These are phyloP conservation scores for Monomorium pharaonis DNA, from an alignment of 1,140 invertebrate species.

Conservation along the genomic window DNA sequence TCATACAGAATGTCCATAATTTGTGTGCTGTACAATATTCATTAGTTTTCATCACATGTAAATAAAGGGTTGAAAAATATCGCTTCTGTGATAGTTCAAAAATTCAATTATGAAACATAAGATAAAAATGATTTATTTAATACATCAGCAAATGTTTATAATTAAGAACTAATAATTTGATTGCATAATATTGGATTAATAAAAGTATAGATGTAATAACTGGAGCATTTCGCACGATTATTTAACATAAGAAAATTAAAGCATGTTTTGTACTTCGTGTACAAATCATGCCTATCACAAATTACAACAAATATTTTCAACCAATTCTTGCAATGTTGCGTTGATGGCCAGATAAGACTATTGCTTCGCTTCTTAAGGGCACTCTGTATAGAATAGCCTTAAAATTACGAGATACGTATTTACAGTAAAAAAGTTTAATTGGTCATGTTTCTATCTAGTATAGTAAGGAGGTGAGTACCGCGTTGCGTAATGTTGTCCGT, in stretches of 20 bases:
- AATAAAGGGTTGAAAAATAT: slow-evolving; percentile 41
- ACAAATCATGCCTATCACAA: slow-evolving; percentile 7
- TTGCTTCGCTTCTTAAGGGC: slow-evolving; percentile 68
- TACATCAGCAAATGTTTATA: slow-evolving; percentile 32
- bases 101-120: slow-evolving; percentile 43
- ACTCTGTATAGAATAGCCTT: slow-evolving; percentile 82
- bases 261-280: not conserved
- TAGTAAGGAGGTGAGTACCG: slow-evolving; percentile 78
- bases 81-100: not conserved
- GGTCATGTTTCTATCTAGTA: slow-evolving; percentile 82
- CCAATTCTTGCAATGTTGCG: not conserved
- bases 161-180: slow-evolving; percentile 10
- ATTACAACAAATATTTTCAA: not conserved
- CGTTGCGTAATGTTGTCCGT: slow-evolving; percentile 81
- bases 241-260: not conserved
- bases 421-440: slow-evolving; percentile 85
- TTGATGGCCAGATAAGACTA: slow-evolving; percentile 31
- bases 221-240: not conserved
- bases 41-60: not conserved
- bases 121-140: slow-evolving; percentile 37
- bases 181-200: slow-evolving; percentile 14
- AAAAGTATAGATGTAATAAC: slow-evolving; percentile 23
- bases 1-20: slow-evolving; percentile 82
- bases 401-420: slow-evolving; percentile 84
- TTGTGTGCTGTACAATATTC: slow-evolving; percentile 66